Evolutionary conservation across 92 coral and sea anemone genomes (phyloP), one percentile per base, ranked within the genome.

Genomic region (Galaxea fascicularis): DNA sequence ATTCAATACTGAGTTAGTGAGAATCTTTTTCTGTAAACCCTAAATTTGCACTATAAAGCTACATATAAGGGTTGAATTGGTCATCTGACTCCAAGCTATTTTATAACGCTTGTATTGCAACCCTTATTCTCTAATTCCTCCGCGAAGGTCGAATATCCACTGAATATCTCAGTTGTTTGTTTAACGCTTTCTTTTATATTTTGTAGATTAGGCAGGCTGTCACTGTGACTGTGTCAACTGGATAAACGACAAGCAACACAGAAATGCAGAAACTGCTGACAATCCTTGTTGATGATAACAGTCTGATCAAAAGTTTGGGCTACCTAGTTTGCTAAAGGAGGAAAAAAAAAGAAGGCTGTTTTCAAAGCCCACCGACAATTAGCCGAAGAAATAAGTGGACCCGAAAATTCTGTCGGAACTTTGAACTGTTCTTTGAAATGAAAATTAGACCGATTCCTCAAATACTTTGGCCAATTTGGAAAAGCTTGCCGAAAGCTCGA

Each of bases 351-450:
- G 45, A 27, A 70, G 58, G 70, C 29, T 18, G 18, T 15, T 57
- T 30, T 28, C 87, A 83, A 83, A 83, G 87, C 64, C 29, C 16
- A 58, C 87, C 87, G 87, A 83, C 87, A 83, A 83, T 83, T 83
- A 83, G 64, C 53, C 65, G 29, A 17, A 31, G 57, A 60, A 74
- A 65, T 73, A 20, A 83, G 73, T 83, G 63, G 45, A 17, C 69
- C 64, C 53, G 74, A n/a, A 41, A 28, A 30, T 25, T 3, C 17
- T 31, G 87, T 73, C 87, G 87, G 87, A 83, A 83, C 80, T 73
- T 83, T 83, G 73, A 74, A 47, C 27, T 45, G 44, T 46, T 30
- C 74, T 83, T 83, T 83, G 87, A 83, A 83, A 83, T 83, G 63
- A 83, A 83, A 83, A 83, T 83, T 60, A 83, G 87, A 59, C 84